phyloP scores from a whole-genome alignment of 2,797 vertebrate species.

The Sebastes minor region DNA sequence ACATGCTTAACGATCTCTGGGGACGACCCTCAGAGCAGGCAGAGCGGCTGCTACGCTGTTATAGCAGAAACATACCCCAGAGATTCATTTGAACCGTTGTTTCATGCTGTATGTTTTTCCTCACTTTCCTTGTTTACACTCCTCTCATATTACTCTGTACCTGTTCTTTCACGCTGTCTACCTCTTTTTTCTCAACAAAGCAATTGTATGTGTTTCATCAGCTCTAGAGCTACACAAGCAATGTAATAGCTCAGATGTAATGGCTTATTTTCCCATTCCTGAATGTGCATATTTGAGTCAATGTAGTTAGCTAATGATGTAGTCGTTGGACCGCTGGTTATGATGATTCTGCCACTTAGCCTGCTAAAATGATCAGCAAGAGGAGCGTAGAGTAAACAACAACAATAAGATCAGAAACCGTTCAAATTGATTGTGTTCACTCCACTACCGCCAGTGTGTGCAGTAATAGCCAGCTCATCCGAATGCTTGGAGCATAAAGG shows the following conservation, averaged over 20 bases:
- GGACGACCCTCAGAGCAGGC: conserved; percentile 32
- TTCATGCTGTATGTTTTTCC: conserved; percentile 15
- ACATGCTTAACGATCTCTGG: conserved; percentile 42
- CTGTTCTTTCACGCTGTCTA: neutral
- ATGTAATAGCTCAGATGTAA: neutral
- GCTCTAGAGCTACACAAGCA: neutral
- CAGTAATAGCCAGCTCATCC: conserved; percentile 2
- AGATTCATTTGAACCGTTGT: conserved; percentile 33
- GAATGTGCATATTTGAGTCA: conserved; percentile 19
- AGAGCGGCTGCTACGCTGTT: conserved; percentile 34
- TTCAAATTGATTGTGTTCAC: conserved; percentile 18
- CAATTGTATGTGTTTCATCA: conserved; percentile 23
- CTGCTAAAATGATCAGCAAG: conserved; percentile 12
- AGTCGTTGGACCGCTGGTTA: neutral
- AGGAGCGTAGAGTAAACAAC: neutral
- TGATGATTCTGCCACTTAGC: conserved; percentile 1
- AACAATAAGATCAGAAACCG: conserved; percentile 2
- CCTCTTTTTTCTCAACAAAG: neutral
- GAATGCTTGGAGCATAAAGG: neutral
- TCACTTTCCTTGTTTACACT: conserved; percentile 19
- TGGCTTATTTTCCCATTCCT: neutral
- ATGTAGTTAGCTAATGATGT: conserved; percentile 11
- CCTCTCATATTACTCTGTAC: neutral
- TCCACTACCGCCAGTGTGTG: neutral
- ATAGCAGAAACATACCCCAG: conserved; percentile 38